Percentiles rank a stretch among this genome's conserved stretches.
These are phyloP conservation scores for Lycopodina hypogea DNA, from an alignment of 37 sponge, comb jelly and placozoan species.

Conservation along the genomic window DNA sequence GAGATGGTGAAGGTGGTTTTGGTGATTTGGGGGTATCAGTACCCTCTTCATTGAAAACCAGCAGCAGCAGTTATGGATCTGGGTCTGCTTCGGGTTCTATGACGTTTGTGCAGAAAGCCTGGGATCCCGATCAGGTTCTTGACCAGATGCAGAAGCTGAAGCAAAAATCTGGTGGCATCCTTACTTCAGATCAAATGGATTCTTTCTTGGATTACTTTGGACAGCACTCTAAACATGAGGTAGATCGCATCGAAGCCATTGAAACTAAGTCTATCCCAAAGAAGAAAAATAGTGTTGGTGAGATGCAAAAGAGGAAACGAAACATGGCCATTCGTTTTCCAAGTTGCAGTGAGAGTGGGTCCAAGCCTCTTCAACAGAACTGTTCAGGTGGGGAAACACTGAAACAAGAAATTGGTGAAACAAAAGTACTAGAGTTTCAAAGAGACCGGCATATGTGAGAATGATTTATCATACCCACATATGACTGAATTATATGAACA, in stretches of 20 bases:
- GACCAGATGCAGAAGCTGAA: slow-evolving; percentile 15
- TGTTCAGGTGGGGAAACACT: too few species aligned
- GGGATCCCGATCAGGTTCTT: slow-evolving; percentile 38
- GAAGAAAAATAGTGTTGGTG: background rate
- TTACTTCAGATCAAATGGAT: slow-evolving; percentile 28
- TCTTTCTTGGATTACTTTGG: slow-evolving; percentile 62
- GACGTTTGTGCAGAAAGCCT: slow-evolving; percentile 4
- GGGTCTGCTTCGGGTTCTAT: background rate
- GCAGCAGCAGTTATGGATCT: background rate
- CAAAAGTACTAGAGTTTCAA: too few species aligned
- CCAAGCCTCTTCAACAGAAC: too few species aligned
- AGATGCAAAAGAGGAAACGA: slow-evolving; percentile 15
- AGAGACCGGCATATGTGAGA: too few species aligned
- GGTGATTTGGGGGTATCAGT: background rate
- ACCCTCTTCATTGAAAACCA: background rate
- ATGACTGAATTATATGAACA: too few species aligned
- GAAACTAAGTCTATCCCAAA: slow-evolving; percentile 25
- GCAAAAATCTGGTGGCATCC: slow-evolving; percentile 17
- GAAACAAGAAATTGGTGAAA: too few species aligned
- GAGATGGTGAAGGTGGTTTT: too few species aligned
- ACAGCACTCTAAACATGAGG: slow-evolving; percentile 51
- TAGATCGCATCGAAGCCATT: slow-evolving; percentile 43
- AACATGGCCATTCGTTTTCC: slow-evolving; percentile 56
- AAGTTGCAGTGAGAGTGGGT: too few species aligned
- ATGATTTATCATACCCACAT: too few species aligned